A percentile compares a stretch with the other conserved stretches of the same genome.
Evolutionary conservation across 2,888 invertebrate species (phyloP).

Genomic region (Morinoia aosen): DNA sequence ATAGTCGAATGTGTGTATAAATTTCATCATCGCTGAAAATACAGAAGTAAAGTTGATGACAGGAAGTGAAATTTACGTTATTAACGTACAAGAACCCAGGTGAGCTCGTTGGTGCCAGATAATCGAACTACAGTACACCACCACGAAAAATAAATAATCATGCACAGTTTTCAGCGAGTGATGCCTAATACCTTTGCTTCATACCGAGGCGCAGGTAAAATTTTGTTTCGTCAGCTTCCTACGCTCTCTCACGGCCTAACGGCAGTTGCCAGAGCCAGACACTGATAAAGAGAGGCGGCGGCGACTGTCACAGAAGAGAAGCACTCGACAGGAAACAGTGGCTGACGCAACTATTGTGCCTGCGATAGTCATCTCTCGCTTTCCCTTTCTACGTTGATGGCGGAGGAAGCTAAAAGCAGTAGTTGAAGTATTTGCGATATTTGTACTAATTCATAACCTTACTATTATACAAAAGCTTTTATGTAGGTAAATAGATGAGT

Average conservation of each 20-base stretch:
- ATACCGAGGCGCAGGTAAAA: neutral
- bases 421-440: neutral
- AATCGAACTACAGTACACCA: neutral
- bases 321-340: neutral
- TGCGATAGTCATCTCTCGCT: neutral
- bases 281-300: neutral
- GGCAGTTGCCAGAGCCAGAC: neutral
- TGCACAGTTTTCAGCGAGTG: neutral
- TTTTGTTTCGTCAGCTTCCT: neutral
- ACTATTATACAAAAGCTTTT: neutral
- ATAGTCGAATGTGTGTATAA: neutral
- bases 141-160: neutral
- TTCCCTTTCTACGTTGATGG: neutral
- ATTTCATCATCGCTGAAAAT: neutral
- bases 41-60: neutral
- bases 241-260: neutral
- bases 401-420: neutral
- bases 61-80: neutral
- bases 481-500: neutral
- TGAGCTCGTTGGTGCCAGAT: neutral
- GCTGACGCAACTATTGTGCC: conserved; percentile 4
- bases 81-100: neutral
- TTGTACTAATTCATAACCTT: neutral
- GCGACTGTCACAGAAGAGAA: neutral
- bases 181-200: neutral